Conservation (phyloP, 2,797 vertebrate genomes). For the Tympanoctomys barrerae region DNA sequence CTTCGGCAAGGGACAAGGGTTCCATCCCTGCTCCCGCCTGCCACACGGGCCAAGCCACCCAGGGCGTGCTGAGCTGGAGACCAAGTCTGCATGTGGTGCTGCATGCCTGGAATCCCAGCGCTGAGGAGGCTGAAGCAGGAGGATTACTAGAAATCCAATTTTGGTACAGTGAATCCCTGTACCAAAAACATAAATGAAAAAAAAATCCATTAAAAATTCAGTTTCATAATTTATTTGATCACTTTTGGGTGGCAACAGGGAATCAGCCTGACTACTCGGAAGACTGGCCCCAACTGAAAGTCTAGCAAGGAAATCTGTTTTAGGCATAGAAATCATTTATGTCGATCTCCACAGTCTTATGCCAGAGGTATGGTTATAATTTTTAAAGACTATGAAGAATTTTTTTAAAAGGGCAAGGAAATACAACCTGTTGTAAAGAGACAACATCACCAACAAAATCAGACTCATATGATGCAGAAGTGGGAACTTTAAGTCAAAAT, state of each 20-base stretch:
- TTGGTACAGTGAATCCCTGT: too few relatives aligned
- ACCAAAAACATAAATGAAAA: too few relatives aligned
- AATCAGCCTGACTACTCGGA: neutral
- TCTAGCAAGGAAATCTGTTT: neutral
- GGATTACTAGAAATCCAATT: too few relatives aligned
- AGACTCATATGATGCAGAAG: neutral
- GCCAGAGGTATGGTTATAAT: neutral
- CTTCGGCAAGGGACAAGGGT: too few relatives aligned
- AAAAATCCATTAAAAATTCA: neutral
- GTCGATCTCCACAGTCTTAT: neutral
- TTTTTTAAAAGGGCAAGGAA: neutral
- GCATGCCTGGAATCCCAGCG: too few relatives aligned
- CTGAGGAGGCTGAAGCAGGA: too few relatives aligned
- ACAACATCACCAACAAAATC: neutral
- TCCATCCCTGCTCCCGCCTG: too few relatives aligned
- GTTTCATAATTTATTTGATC: neutral
- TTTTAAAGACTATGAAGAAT: neutral
- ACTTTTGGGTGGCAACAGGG: neutral
- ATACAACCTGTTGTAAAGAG: neutral
- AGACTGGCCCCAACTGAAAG: neutral
- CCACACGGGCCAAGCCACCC: too few relatives aligned
- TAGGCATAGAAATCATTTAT: neutral
- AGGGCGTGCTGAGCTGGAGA: too few relatives aligned
- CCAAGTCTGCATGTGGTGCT: too few relatives aligned
- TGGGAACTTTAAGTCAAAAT: neutral